Evolutionary conservation across 1,140 invertebrate genomes (phyloP).

Genomic region (Tetranychus cinnabarinus): DNA sequence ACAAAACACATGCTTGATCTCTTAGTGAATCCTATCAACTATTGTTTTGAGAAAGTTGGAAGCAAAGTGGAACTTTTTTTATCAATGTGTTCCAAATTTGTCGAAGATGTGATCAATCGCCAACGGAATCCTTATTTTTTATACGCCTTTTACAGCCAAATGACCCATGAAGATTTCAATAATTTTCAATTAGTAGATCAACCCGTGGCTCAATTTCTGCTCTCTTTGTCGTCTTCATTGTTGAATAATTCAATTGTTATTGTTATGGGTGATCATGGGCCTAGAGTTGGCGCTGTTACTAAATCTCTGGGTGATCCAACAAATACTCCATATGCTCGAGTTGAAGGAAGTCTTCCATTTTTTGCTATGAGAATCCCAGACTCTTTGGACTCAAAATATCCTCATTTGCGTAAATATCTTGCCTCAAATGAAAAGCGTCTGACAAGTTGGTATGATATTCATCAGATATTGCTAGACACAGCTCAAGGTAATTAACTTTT

Average conservation of each 20-base stretch:
- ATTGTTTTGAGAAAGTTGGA: conserved; percentile 6
- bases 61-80: conserved; percentile 12
- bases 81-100: conserved; percentile 13
- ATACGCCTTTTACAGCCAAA: conserved; percentile 5
- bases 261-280: conserved; percentile 8
- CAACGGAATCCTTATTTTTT: conserved; percentile 13
- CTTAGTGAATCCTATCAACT: not conserved
- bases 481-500: conserved; percentile 4
- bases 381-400: conserved; percentile 10
- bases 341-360: conserved; percentile 18
- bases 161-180: conserved; percentile 10
- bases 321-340: conserved; percentile 13
- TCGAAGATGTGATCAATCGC: conserved; percentile 8
- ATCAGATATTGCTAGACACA: conserved; percentile 15
- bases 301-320: not conserved
- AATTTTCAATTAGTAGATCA: conserved; percentile 5
- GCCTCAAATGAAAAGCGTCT: conserved; percentile 2
- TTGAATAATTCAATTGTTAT: conserved; percentile 19
- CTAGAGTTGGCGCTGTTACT: conserved; percentile 8
- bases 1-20: not conserved
- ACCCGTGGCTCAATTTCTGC: conserved; percentile 4
- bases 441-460: conserved; percentile 14
- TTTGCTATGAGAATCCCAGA: conserved; percentile 14
- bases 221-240: not conserved
- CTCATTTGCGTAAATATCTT: conserved; percentile 2